phyloP scores from a whole-genome alignment of 2,113 vertebrate species.

The Dromiciops gliroides region DNA sequence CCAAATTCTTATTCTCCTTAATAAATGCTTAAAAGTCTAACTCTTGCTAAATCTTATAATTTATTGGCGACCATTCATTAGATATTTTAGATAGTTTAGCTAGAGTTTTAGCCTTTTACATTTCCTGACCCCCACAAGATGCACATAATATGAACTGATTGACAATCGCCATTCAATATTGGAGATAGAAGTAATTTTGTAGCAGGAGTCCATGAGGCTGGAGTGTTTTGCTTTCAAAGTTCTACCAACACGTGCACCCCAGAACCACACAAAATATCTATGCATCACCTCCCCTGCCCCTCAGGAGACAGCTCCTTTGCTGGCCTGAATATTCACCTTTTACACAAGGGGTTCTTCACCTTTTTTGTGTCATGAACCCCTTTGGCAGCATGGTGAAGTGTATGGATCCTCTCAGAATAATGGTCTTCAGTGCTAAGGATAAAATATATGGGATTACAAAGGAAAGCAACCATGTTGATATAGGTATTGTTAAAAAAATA shows the following conservation, averaged over 20 bases:
- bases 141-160: background rate
- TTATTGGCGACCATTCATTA: no score
- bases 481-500: no score
- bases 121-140: background rate
- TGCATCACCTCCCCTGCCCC: background rate
- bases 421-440: background rate
- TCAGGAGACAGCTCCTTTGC: background rate
- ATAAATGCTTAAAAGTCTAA: no score
- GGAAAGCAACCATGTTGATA: background rate
- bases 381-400: background rate
- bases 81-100: no score
- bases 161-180: background rate
- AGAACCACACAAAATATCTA: background rate
- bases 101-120: no score
- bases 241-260: background rate
- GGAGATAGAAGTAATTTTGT: background rate
- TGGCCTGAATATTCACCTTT: background rate
- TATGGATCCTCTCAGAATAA: background rate
- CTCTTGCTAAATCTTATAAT: no score
- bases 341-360: no score
- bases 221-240: background rate
- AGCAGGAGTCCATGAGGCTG: background rate
- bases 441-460: background rate
- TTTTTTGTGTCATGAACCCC: background rate
- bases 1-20: no score